Evolutionary conservation across 2,113 vertebrate genomes (phyloP).

Genomic region (Lycaon pictus): DNA sequence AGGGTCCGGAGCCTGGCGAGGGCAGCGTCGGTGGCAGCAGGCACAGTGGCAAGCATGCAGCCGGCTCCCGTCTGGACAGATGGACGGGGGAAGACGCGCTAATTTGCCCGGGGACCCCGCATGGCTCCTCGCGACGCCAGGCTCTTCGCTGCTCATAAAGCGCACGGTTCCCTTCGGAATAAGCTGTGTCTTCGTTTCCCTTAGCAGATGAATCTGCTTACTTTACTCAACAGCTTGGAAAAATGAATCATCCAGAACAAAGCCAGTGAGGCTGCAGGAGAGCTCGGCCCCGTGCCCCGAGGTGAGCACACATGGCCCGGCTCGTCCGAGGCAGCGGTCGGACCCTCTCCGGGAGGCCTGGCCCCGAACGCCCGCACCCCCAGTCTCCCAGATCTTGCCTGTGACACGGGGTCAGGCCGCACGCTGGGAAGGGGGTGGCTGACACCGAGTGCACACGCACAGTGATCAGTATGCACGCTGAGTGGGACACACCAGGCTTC

Average conservation of each 20-base stretch:
- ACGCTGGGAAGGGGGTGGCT: rapidly evolving
- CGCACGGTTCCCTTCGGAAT: background rate
- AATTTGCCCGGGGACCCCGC: background rate
- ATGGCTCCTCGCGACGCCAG: background rate
- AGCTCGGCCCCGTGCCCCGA: background rate
- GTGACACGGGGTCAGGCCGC: background rate
- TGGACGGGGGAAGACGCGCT: background rate
- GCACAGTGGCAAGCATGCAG: rapidly evolving
- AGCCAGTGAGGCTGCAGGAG: background rate
- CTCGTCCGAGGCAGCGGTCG: rapidly evolving
- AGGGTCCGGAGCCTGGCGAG: rapidly evolving
- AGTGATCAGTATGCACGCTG: rapidly evolving
- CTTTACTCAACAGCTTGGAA: slow-evolving; percentile 66
- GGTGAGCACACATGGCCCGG: rapidly evolving
- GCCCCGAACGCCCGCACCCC: background rate
- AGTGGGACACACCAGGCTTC: background rate
- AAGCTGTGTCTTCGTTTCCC: slow-evolving; percentile 39
- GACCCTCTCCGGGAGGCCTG: rapidly evolving
- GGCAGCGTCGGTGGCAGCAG: background rate
- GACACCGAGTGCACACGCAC: rapidly evolving
- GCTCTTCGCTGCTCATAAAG: background rate
- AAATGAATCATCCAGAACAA: slow-evolving; percentile 58
- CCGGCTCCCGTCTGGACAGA: background rate
- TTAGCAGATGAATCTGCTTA: slow-evolving; percentile 52
- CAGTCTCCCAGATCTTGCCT: rapidly evolving